Base-by-base conservation (phyloP, 2,797 vertebrate species). In the Phrynocephalus guinanensis region DNA sequence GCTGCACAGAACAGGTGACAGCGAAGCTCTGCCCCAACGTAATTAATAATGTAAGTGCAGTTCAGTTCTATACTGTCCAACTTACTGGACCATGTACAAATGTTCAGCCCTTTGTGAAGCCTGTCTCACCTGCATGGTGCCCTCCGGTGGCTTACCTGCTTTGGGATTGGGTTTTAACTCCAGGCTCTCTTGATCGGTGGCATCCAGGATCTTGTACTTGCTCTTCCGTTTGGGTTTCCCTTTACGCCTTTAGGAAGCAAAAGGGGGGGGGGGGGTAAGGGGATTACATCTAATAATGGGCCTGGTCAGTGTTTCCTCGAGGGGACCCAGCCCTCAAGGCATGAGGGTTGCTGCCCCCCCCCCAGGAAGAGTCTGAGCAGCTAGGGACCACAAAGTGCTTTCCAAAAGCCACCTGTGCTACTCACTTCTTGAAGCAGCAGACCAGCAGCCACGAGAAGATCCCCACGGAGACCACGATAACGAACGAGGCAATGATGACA, bases 161-260 rank as follows among this genome's bases (percentile, higher is more conserved):
- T 97, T 96, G 82, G 93, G 92, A 78, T 95, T 96, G 20, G 95
- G 97, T 85, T 99, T 99, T 77, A 99, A 96, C 95, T 98, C 98
- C 96, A 98, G 90, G 91, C 97, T 97, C 92, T 99, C 98, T 90
- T 98, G 98, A 50, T 99, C 98, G 0, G 97, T 97, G 81, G 96
- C 98, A 92, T 99, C 98, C 88, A 99, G 93, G 81, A 99, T 99
- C 97, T 98, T 99, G 93, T 99, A 99, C 88, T 98, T 98, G 95
- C 99, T 99, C 97, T 99, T 99, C 89, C 99, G 97, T 93, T 98
- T 98, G 79, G 97, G 97, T 97, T 98, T 99, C 91, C 97, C 98
- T 95, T 98, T 99, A 72, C 97, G 97, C 95, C 99, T 99, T 83
- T 86, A 89, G 56, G 30, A 84, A 71, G 66, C 66, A 7, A 68